Conservation (phyloP, 2,888 invertebrate genomes). For the Nebria brevicollis region DNA sequence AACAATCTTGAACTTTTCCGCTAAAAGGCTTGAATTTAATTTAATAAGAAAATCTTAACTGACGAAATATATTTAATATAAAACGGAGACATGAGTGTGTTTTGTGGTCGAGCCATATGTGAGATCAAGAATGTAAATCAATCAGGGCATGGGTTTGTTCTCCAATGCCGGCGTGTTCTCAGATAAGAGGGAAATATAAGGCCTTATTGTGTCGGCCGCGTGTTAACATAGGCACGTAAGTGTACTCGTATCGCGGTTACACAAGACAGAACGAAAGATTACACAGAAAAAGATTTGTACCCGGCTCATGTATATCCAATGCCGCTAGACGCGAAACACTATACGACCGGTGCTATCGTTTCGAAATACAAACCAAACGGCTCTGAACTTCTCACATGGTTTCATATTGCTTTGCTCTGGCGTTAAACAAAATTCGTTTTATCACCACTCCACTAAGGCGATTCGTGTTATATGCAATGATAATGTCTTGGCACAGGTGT, state of each 20-base stretch:
- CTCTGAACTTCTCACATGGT: conserved; percentile 17
- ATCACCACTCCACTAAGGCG: too few relatives aligned
- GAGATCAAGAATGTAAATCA: conserved; percentile 45
- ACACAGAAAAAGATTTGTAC: conserved; percentile 42
- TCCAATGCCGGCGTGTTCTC: not conserved
- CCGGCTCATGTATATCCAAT: conserved; percentile 4
- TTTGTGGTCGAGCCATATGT: not conserved
- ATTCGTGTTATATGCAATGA: too few relatives aligned
- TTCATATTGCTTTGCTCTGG: not conserved
- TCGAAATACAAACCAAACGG: conserved; percentile 32
- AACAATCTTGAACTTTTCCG: too few relatives aligned
- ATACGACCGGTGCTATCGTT: conserved; percentile 5
- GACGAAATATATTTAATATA: too few relatives aligned
- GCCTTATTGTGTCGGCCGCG: conserved; percentile 42
- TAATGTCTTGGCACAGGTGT: too few relatives aligned
- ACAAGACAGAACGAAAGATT: conserved; percentile 42
- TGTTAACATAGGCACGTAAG: conserved; percentile 43
- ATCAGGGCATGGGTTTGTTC: conserved; percentile 27
- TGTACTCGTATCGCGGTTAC: conserved; percentile 41
- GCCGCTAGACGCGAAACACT: conserved; percentile 12
- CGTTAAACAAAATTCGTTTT: too few relatives aligned
- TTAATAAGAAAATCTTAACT: too few relatives aligned
- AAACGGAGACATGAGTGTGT: not conserved
- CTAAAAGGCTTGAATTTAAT: too few relatives aligned
- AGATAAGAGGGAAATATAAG: conserved; percentile 46